Percentiles rank a stretch among this genome's conserved stretches.
Evolutionary conservation across 2,113 vertebrate genomes (phyloP).

Genomic region (Aythya baeri): DNA sequence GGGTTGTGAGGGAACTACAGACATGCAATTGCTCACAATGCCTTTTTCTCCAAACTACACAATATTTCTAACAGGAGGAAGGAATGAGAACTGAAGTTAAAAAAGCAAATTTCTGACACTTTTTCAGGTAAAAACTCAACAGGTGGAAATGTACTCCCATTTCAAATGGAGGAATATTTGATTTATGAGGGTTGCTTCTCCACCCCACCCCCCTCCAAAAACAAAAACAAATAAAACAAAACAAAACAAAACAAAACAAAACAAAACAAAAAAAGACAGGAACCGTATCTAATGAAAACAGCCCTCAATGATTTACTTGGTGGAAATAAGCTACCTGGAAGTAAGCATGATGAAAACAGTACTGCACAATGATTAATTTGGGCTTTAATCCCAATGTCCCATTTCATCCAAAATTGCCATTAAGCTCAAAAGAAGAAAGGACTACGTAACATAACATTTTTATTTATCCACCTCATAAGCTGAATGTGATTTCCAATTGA

Average conservation of each 20-base stretch:
- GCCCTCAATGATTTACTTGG: neutral
- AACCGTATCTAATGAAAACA: neutral
- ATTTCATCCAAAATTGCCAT: conserved; percentile 45
- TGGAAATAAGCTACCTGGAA: conserved; percentile 18
- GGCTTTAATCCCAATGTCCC: conserved; percentile 45
- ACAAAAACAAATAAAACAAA: neutral
- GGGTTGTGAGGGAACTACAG: neutral
- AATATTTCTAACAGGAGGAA: neutral
- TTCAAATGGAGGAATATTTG: neutral
- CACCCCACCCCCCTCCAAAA: neutral
- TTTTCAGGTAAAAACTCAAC: neutral
- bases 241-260: neutral
- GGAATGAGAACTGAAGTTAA: neutral
- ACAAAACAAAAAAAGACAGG: neutral
- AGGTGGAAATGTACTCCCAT: neutral
- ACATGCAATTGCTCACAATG: accelerated
- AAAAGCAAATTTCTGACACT: neutral
- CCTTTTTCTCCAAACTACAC: neutral
- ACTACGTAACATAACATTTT: conserved; percentile 25
- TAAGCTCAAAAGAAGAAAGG: conserved; percentile 44
- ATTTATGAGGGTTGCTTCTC: no score
- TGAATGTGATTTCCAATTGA: conserved; percentile 68
- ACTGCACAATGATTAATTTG: conserved; percentile 51
- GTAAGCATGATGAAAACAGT: conserved; percentile 3
- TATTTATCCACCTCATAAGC: conserved; percentile 64